Base-by-base conservation (phyloP, 2,797 vertebrate genomes). In the Pseudopleuronectes americanus region DNA sequence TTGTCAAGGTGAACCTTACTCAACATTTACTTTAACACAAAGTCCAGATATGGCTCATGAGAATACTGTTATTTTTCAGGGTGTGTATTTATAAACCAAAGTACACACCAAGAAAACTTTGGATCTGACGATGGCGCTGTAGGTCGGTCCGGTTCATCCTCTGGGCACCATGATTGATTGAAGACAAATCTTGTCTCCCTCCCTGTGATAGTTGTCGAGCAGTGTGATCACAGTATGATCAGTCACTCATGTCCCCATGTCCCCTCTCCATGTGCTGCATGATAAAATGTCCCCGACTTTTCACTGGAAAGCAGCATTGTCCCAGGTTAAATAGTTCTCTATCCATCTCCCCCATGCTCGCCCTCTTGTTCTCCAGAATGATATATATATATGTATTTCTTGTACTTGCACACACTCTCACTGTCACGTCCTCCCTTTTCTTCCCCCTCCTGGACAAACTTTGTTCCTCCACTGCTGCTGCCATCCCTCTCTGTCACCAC, bases 401-500 rank as follows among this genome's bases (percentile, higher is more conserved):
- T 58, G 19, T 49, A 53, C 58, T 72, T 53, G 49, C 54, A 26
- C 69, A 65, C 75, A 62, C 65, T 68, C 58, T 75, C 64, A 7
- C 66, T 68, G 57, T 74, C 74, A 49, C 43, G 0, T 54, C 64
- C 61, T 68, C 71, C 31, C 57, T 62, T 73, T 73, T 72, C 55
- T 57, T 74, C 67, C 51, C 49, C 62, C 69, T 75, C 12, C 4
- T 65, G 76, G 71, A 76, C 77, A 77, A 86, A 85, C 78, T 79
- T 84, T 80, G 74, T 83, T 88, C 80, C 65, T 59, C 59, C 54
- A 2, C 69, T 61, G 57, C 76, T n/a, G 69, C 75, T 16, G 57
- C 74, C 53, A 81, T 90, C 81, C 62, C 70, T 87, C 87, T 87
- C 52, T 79, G 80, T 87, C 88, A 81, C 63, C 64, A 28, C 6